Evolutionary conservation across 2,797 vertebrate species (phyloP), one percentile per base, ranked within the genome.

Genomic region (Holocentrus rufus): DNA sequence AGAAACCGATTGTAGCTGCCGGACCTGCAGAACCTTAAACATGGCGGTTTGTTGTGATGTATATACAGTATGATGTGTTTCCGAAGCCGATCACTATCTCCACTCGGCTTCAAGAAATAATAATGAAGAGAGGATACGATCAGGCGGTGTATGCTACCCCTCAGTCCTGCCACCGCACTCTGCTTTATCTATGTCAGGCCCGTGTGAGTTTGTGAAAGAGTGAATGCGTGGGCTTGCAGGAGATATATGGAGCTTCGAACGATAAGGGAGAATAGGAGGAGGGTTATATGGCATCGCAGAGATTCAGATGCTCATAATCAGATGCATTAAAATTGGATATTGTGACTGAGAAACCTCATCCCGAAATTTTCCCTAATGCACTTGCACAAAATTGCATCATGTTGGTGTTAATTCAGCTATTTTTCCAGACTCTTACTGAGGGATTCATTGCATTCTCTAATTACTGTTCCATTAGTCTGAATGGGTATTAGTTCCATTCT

Each of bases 371-470:
- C 31, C 47, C 7, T 13, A 17, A 57, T 72, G 9, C 53, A 49
- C 68, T 83, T 85, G 55, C 72, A 56, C 18, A 27, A 34, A 72
- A 55, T 82, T 77, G 9, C 82, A 79, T 90, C 81, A 87, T 7
- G 4, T 25, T 56, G 42, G 23, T 71, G 27, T 64, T 80, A 57
- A 67, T 74, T 74, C 54, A 23, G 53, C 42, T 69, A 31, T 4
- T 52, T 72, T 71, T 65, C n/a, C 36, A 54, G 36, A 76, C 7
- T 1, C 54, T 65, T 60, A 34, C 18, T 49, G 7, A 34, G 42
- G 52, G 10, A 39, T 53, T 30, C 2, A 7, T 6, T 49, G 36
- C 17, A 22, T 72, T 64, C 54, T 63, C 1, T 23, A 23, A 65
- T 13, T 17, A 9, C 13, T 4, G 7, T 76, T 39, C 34, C 18